Evolutionary conservation across 2,888 invertebrate species (phyloP).

Genomic region (Drosophila nigricruria): DNA sequence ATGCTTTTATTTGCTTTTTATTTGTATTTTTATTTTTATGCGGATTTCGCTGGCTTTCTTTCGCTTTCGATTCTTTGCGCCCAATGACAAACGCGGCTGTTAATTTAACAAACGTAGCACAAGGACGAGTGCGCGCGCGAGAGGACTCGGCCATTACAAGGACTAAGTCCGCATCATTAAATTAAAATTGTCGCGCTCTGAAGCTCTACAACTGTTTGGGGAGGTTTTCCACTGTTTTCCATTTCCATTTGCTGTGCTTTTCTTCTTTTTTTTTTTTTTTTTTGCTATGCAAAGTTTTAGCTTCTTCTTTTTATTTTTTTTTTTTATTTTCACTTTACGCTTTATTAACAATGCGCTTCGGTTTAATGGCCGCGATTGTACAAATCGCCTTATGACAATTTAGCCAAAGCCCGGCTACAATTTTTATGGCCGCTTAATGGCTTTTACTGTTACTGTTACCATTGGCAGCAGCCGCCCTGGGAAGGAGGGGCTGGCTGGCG

Average conservation of each 20-base stretch:
- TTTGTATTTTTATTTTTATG: slow-evolving; percentile 59
- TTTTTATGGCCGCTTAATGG: slow-evolving; percentile 81
- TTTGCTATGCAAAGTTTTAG: slow-evolving; percentile 63
- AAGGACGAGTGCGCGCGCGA: slow-evolving; percentile 25
- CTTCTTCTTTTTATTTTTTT: slow-evolving; percentile 10
- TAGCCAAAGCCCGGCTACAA: slow-evolving; percentile 64
- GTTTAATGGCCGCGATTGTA: slow-evolving; percentile 80
- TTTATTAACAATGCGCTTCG: slow-evolving; percentile 79
- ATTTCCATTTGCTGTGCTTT: background rate
- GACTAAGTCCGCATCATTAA: slow-evolving; percentile 82
- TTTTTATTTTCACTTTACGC: slow-evolving; percentile 58
- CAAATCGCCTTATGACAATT: slow-evolving; percentile 82
- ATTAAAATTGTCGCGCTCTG: slow-evolving; percentile 76
- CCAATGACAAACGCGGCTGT: slow-evolving; percentile 75
- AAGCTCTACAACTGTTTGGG: slow-evolving; percentile 43
- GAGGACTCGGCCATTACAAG: slow-evolving; percentile 73
- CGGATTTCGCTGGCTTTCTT: slow-evolving; percentile 44
- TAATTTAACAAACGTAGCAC: slow-evolving; percentile 76
- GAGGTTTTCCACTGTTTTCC: slow-evolving; percentile 43
- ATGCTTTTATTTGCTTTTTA: slow-evolving; percentile 76
- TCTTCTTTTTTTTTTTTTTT: slow-evolving; percentile 35
- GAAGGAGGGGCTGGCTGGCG: background rate
- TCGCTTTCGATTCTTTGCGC: slow-evolving; percentile 46
- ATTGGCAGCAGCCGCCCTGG: slow-evolving; percentile 10
- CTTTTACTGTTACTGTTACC: slow-evolving; percentile 65